phyloP scores from a whole-genome alignment of 2,113 vertebrate species.

The Lipophrys pholis region DNA sequence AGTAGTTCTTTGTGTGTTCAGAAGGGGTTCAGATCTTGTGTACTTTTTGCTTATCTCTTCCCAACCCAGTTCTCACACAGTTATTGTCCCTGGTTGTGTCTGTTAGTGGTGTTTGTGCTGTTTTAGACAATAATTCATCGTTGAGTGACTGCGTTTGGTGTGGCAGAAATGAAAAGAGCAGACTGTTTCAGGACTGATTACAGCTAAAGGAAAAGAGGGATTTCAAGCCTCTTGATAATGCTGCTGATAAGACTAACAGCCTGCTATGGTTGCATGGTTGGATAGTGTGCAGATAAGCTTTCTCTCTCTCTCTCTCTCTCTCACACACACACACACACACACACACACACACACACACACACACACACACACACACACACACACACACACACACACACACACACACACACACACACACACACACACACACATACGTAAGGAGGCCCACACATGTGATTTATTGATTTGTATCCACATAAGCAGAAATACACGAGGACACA shows the following conservation, averaged over 20 bases:
- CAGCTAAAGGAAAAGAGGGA: conserved; percentile 44
- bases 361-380: background rate
- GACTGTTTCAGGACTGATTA: conserved; percentile 49
- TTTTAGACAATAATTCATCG: conserved; percentile 54
- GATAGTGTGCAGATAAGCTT: conserved; percentile 38
- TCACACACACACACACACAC: background rate
- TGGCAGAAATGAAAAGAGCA: conserved; percentile 47
- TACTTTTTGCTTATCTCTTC: conserved; percentile 35
- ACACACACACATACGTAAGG: conserved; percentile 9
- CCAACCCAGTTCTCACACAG: conserved; percentile 54
- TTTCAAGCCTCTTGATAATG: conserved; percentile 70
- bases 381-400: background rate
- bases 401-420: conserved; percentile 7
- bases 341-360: conserved; percentile 9
- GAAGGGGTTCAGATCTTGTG: conserved; percentile 17
- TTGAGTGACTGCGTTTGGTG: conserved; percentile 41
- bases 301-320: background rate
- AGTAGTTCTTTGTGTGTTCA: background rate
- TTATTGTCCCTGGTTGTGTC: conserved; percentile 19
- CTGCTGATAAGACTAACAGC: conserved; percentile 64
- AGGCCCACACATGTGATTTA: conserved; percentile 24
- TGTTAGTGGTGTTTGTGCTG: conserved; percentile 8
- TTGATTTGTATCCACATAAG: conserved; percentile 56
- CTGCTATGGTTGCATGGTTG: conserved; percentile 40
- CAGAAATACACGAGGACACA: conserved; percentile 30